Evolutionary conservation across 2,888 invertebrate genomes (phyloP), one percentile per base, ranked within the genome.

Genomic region (Tenthredo livida): DNA sequence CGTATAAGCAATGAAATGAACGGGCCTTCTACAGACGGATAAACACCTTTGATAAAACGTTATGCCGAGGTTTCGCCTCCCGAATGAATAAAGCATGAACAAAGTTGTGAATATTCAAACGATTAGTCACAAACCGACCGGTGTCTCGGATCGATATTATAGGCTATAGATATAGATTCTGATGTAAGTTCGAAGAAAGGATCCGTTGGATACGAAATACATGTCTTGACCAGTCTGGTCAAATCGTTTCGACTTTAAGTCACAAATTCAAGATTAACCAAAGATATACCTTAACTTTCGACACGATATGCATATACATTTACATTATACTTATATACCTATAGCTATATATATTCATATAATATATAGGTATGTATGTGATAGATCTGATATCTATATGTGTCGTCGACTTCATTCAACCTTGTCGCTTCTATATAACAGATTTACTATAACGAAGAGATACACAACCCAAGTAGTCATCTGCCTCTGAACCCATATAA

Each of bases 91-190:
- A 83, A 70, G 83, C 83, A 83, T 83, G 83, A 83, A 65, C 67
- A 70, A 70, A 83, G 83, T 83, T 83, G 83, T 83, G 83, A 83
- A 83, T 83, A 83, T 83, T 83, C 67, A 83, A 83, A 47, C 43
- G 83, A 83, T 83, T 83, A 83, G 83, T 83, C 83, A 83, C 67
- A 70, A 50, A 65, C 83, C 83, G 70, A 65, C 80, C 37, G 80
- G 80, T 61, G 83, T 67, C 70, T 83, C 67, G 70, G 29, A 70
- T 83, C 83, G 65, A 83, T 83, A 83, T 83, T 83, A 83, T 70
- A 83, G 70, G 83, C 70, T 83, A 47, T 67, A 82, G 65, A 83
- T 83, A 83, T 83, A 83, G 83, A 83, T 83, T 83, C 83, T 83
- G 83, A 83, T 83, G 83, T 83, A 83, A 83, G 67, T 21, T 50